phyloP scores from a whole-genome alignment of 2,113 vertebrate genomes.

The Meles meles region DNA sequence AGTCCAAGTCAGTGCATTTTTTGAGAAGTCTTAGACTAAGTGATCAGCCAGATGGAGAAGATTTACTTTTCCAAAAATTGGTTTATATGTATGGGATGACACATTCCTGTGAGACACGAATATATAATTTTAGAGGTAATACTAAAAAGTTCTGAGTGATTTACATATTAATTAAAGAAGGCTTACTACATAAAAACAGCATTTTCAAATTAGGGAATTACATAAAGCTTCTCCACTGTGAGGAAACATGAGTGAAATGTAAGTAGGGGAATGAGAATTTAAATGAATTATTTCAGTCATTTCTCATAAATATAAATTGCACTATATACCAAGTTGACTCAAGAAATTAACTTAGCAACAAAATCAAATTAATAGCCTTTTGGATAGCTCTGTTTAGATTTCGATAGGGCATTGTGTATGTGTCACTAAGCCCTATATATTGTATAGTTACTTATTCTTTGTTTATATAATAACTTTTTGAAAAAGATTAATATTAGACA shows the following conservation, averaged over 20 bases:
- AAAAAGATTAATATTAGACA: neutral
- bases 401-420: neutral
- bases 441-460: neutral
- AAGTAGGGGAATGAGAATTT: neutral
- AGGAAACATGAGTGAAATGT: neutral
- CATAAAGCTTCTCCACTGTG: neutral
- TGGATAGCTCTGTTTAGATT: neutral
- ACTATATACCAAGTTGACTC: neutral
- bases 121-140: neutral
- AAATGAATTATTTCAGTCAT: neutral
- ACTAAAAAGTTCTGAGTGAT: neutral
- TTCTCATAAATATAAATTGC: neutral
- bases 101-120: neutral
- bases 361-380: neutral
- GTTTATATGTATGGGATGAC: neutral
- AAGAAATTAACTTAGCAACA: neutral
- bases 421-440: neutral
- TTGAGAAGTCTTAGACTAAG: neutral
- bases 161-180: neutral
- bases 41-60: neutral
- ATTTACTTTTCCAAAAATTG: neutral
- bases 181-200: neutral
- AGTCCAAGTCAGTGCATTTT: neutral
- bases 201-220: neutral
- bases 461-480: neutral